Base-by-base conservation (phyloP, 2,113 vertebrate species). In the Hemicordylus capensis region DNA sequence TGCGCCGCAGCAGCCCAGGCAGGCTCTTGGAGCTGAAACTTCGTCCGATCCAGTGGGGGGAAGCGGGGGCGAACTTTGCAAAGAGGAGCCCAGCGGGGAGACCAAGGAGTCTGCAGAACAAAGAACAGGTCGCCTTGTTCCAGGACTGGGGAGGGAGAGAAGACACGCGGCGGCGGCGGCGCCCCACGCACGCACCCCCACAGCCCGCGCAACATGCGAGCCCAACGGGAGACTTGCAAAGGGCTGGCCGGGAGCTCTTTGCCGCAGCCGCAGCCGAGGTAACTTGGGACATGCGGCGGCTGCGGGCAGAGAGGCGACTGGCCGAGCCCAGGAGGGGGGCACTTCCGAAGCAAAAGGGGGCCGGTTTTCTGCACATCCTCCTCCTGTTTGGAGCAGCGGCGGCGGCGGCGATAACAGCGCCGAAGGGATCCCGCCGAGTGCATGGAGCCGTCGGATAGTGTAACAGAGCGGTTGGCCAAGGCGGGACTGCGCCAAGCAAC, bases 221-320 rank as follows among this genome's bases (percentile, higher is more conserved):
- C 64, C 73, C 28, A 28, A 4, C n/a, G 51, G 31, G 51, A 59
- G 51, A 51, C 75, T 20, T 37, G 22, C 66, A 5, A 4, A 39
- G 7, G 51, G 34, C 28, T 67, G 19, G 34, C 63, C 2, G 14
- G 39, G 17, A 26, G 22, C 26, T 58, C 22, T 39, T 64, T 22
- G 87, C 58, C n/a, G 54, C 74, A n/a, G 83, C 75, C 28, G 54
- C 75, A 37, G 84, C 77, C n/a, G 67, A 51, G 67, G 77, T 42
- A 37, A 80, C 56, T 46, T 6, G 77, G 69, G 70, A 72, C 78
- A 84, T 88, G 89, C 80, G 37, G 83, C 83, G 4, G 42, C 81
- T 63, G 81, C 63, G 59, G 67, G 72, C 72, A 63, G 81, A 76
- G 76, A 76, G 17, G 91, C 76, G 80, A 63, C 59, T 74, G 84